A percentile compares a stretch with the other conserved stretches of the same genome.
These are phyloP conservation scores for Phorcus lineatus DNA, from an alignment of 2,888 invertebrate species.

Conservation along the genomic window DNA sequence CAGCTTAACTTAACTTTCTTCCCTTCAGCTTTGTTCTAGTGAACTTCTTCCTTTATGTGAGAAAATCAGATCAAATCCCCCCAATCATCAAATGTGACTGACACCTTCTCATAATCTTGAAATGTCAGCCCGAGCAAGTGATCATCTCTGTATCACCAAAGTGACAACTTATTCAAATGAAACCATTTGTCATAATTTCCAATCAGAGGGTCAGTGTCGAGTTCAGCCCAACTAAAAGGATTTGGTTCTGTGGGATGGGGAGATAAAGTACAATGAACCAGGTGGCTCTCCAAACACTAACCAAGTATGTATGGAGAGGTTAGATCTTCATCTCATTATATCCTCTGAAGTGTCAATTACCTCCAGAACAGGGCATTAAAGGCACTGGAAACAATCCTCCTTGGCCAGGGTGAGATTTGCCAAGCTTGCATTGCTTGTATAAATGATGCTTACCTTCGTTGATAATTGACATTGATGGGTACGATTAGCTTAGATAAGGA, in stretches of 20 bases:
- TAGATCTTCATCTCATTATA: neutral
- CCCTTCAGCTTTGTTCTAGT: no score
- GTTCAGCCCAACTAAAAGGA: neutral
- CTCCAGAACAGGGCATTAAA: neutral
- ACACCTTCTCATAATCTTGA: no score
- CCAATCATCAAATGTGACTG: no score
- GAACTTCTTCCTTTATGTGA: no score
- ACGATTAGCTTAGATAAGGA: neutral
- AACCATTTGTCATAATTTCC: slow-evolving; percentile 14
- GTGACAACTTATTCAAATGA: slow-evolving; percentile 15
- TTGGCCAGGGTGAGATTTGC: neutral
- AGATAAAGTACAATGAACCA: neutral
- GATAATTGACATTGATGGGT: neutral
- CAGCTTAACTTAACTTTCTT: no score
- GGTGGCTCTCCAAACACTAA: neutral
- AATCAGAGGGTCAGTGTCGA: neutral
- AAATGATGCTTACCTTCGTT: neutral
- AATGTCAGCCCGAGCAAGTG: neutral
- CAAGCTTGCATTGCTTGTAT: neutral
- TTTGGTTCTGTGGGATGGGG: neutral
- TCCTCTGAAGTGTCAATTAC: neutral
- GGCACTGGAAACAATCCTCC: neutral
- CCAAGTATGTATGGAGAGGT: neutral
- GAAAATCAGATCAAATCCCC: no score
- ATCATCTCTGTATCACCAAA: neutral